phyloP scores from a whole-genome alignment of 1,140 invertebrate species.

The Diplogasteroides magnus region DNA sequence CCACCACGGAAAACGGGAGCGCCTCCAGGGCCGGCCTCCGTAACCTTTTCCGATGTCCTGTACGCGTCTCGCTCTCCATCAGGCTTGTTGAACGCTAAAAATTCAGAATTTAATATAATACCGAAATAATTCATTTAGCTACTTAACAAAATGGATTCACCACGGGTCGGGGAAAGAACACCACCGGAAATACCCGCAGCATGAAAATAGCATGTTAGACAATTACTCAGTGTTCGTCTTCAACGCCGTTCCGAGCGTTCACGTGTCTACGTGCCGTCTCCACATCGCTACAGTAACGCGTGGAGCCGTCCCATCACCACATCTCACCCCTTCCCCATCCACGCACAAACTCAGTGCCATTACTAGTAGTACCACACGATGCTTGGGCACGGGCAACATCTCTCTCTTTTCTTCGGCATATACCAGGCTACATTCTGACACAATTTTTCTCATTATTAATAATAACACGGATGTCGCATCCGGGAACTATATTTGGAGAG shows the following conservation, averaged over 20 bases:
- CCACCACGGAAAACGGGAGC: conserved; percentile 47
- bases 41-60: conserved; percentile 44
- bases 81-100: conserved; percentile 38
- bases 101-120: not conserved
- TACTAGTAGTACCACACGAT: too few relatives aligned
- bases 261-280: conserved; percentile 7
- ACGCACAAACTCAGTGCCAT: too few relatives aligned
- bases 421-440: too few relatives aligned
- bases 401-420: too few relatives aligned
- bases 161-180: not conserved
- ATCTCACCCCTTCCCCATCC: too few relatives aligned
- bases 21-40: conserved; percentile 51
- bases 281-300: not conserved
- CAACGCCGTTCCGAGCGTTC: conserved; percentile 28
- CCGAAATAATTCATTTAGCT: too few relatives aligned
- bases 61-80: conserved; percentile 46
- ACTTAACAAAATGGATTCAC: not conserved
- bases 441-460: too few relatives aligned
- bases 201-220: conserved; percentile 6
- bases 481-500: too few relatives aligned
- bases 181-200: not conserved
- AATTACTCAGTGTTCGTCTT: conserved; percentile 6
- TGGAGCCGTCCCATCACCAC: too few relatives aligned
- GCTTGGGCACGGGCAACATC: too few relatives aligned
- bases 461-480: too few relatives aligned